Evolutionary conservation across 2,888 invertebrate species (phyloP).

Genomic region (Opisthograptis luteolata): DNA sequence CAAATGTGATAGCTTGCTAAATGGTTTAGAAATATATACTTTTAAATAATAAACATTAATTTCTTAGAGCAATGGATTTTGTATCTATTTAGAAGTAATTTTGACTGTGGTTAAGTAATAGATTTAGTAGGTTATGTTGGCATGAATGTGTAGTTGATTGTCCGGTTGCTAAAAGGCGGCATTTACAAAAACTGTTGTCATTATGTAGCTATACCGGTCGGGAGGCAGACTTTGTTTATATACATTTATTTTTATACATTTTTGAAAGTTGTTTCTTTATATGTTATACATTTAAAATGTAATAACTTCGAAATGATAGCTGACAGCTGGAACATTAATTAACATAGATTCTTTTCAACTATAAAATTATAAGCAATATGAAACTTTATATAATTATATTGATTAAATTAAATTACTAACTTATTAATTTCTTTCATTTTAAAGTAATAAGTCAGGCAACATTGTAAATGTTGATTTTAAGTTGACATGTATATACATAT

Average conservation of each 20-base stretch:
- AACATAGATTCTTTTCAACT: too few species aligned
- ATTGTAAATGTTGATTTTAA: too few species aligned
- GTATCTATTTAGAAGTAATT: not conserved
- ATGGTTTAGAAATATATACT: not conserved
- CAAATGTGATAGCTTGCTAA: not conserved
- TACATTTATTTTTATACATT: not conserved
- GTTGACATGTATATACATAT: too few species aligned
- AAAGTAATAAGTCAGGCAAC: too few species aligned
- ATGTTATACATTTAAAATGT: too few species aligned
- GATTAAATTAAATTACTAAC: too few species aligned
- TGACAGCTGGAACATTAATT: too few species aligned
- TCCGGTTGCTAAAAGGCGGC: slow-evolving; percentile 52
- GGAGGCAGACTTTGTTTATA: slow-evolving; percentile 8
- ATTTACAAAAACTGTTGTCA: slow-evolving; percentile 54
- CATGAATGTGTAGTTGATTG: slow-evolving; percentile 46
- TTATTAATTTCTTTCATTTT: too few species aligned
- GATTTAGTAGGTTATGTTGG: too few species aligned
- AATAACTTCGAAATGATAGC: too few species aligned
- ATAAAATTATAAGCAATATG: too few species aligned
- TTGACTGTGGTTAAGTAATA: slow-evolving; percentile 36
- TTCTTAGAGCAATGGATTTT: not conserved
- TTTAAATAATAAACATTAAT: not conserved
- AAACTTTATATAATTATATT: too few species aligned
- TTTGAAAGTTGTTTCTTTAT: not conserved
- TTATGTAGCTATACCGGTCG: slow-evolving; percentile 31